Base-by-base conservation (phyloP, 2,113 vertebrate genomes). In the Paramisgurnus dabryanus region DNA sequence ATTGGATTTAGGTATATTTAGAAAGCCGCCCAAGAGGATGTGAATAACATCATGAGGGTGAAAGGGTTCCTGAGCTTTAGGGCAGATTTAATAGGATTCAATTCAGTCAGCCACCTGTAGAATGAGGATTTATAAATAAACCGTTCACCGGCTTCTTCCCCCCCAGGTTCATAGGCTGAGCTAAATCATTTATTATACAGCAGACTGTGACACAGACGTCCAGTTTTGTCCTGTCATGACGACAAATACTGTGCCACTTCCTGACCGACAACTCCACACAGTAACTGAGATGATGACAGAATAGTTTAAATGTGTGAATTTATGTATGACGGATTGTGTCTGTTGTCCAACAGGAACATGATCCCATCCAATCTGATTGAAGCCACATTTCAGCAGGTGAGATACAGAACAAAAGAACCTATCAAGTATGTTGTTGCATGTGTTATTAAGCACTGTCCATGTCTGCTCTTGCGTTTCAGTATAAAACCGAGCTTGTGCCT, bases 361-460 rank as follows among this genome's bases (percentile, higher is more conserved):
- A 94, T 96, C 82, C 95, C 95, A 61, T 94, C 95, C 5, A 96
- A 96, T 58, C 87, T 96, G 78, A 90, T 96, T 0, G 95, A 96
- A 82, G 95, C 95, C 64, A 95, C 95, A 0, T 96, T 96, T 80
- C 95, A 96, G 85, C 95, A 96, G 94, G 95, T 95, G 70, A 90
- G 85, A 63, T 34, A 34, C 27, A 34, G 27, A 34, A 34, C 27
- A 34, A 2, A 34, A 15, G 6, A 41, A 34, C 22, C 39, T 41
- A 9, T 45, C 12, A 17, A 34, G 2, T 39, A 18, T n/a, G 3
- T 8, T 64, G 69, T 75, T 64, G 15, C 47, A 45, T 34, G 11
- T 34, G 5, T 57, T 58, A 18, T 61, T 49, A 43, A 75, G n/a
- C 27, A 58, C 22, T 43, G 17, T 67, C 69, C 75, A 47, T 73